A percentile compares a stretch with the other conserved stretches of the same genome.
Conservation (phyloP, 2,113 vertebrate species). For the Strix aluco region DNA sequence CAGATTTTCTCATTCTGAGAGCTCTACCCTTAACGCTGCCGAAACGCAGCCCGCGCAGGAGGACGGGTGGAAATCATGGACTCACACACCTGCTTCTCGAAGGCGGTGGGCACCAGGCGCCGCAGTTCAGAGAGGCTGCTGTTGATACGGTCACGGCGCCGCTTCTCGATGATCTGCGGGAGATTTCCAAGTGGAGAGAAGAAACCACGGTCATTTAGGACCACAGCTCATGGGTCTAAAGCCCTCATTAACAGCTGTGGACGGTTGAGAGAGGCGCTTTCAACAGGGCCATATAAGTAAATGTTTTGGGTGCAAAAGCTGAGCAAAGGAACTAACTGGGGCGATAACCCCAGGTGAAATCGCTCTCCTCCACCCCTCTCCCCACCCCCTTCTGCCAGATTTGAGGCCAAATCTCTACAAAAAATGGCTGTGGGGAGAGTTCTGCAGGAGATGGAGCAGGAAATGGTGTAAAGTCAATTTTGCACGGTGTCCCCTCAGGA, state of each 20-base stretch:
- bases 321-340: not conserved
- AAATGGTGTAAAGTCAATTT: not conserved
- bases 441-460: not conserved
- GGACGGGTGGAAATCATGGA: not conserved
- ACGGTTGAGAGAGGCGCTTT: not conserved
- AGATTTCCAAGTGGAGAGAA: not conserved
- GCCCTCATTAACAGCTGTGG: not conserved
- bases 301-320: not conserved
- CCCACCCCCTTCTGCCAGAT: not conserved
- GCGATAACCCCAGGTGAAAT: not conserved
- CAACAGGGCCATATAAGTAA: fast-evolving
- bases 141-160: constrained; percentile 92
- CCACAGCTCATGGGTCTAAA: fast-evolving
- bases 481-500: too few species aligned
- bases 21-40: not conserved
- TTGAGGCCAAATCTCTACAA: not conserved
- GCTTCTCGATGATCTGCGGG: constrained; percentile 91
- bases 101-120: constrained; percentile 90
- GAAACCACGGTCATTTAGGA: not conserved
- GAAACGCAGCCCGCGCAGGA: fast-evolving
- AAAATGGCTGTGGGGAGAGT: not conserved
- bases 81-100: constrained; percentile 87
- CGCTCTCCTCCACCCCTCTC: not conserved
- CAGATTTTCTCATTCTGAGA: not conserved
- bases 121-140: constrained; percentile 92